A percentile compares a stretch with the other conserved stretches of the same genome.
phyloP scores from a whole-genome alignment of 2,888 invertebrate genomes.

The Polydrusus pterygomalis region DNA sequence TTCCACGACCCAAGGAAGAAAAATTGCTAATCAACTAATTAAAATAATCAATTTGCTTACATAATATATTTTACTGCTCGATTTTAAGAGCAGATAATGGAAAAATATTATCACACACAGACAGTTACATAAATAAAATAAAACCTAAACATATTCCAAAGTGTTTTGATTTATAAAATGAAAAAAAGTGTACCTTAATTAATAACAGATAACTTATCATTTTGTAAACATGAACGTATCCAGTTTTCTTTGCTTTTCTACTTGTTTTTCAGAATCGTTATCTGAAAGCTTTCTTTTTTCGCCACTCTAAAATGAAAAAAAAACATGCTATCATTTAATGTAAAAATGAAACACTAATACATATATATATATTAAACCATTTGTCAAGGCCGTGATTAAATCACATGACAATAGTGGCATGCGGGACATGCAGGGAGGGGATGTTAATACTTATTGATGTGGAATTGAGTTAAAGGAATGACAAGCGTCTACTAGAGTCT shows the following conservation, averaged over 20 bases:
- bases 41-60: background rate
- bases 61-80: slow-evolving; percentile 7
- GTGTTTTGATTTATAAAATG: background rate
- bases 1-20: slow-evolving; percentile 74
- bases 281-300: slow-evolving; percentile 69
- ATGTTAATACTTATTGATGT: too few relatives aligned
- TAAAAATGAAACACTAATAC: too few relatives aligned
- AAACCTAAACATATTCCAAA: background rate
- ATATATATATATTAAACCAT: too few relatives aligned
- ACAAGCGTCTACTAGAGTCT: too few relatives aligned
- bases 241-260: slow-evolving; percentile 73
- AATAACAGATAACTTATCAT: slow-evolving; percentile 19
- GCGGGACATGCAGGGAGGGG: too few relatives aligned
- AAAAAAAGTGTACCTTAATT: slow-evolving; percentile 1
- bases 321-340: too few relatives aligned
- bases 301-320: slow-evolving; percentile 53
- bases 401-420: too few relatives aligned
- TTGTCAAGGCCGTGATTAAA: too few relatives aligned
- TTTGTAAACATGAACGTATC: slow-evolving; percentile 67
- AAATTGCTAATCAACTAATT: background rate
- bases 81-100: slow-evolving; percentile 4
- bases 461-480: too few relatives aligned
- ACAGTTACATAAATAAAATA: slow-evolving; percentile 6
- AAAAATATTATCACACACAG: background rate
- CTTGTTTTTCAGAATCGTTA: slow-evolving; percentile 65